A percentile compares a stretch with the other conserved stretches of the same genome.
Evolutionary conservation across 2,113 vertebrate genomes (phyloP).

Genomic region (Syrmaticus mikado): DNA sequence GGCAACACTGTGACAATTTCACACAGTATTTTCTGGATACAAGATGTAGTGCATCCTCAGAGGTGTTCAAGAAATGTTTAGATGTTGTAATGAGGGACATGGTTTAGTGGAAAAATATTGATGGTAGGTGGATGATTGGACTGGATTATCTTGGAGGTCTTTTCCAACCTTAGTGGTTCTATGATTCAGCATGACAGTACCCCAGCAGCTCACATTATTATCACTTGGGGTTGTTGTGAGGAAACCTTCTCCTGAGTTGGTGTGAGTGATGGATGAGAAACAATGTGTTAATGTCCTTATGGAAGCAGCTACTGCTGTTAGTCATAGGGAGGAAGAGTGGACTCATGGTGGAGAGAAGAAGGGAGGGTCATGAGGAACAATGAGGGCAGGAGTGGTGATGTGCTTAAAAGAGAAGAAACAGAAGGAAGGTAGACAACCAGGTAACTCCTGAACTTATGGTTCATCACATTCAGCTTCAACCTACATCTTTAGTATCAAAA

Average conservation of each 20-base stretch:
- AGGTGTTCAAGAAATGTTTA: too few relatives aligned
- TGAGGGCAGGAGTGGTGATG: neutral
- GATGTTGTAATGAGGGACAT: too few relatives aligned
- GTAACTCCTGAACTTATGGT: neutral
- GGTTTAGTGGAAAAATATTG: too few relatives aligned
- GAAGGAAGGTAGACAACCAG: neutral
- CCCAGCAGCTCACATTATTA: neutral
- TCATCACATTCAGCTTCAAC: neutral
- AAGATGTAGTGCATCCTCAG: neutral
- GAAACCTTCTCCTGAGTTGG: neutral
- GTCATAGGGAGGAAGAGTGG: neutral
- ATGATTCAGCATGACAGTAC: neutral
- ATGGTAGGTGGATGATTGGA: too few relatives aligned
- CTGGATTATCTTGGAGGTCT: too few relatives aligned
- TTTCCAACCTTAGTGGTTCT: too few relatives aligned
- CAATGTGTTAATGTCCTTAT: neutral
- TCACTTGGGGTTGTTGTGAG: neutral
- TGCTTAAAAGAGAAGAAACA: neutral
- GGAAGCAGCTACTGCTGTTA: neutral
- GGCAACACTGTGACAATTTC: neutral
- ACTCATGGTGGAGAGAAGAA: neutral
- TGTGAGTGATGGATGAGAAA: neutral
- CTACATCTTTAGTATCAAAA: neutral
- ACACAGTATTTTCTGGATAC: neutral
- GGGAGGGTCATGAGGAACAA: neutral